phyloP scores from a whole-genome alignment of 2,797 vertebrate species.

The Acomys russatus region DNA sequence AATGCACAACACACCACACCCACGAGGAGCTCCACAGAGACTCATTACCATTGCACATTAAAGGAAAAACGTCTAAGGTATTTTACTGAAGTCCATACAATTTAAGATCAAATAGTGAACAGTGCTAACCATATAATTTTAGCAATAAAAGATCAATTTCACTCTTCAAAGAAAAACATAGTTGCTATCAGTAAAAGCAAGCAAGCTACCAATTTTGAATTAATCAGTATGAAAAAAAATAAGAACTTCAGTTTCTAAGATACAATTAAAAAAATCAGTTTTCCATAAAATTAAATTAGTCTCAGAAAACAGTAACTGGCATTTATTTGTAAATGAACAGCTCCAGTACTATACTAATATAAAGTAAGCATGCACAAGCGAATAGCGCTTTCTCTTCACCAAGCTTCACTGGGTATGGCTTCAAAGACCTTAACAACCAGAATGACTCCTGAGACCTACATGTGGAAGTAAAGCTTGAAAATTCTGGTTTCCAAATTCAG shows the following conservation, averaged over 20 bases:
- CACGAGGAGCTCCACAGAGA: not conserved
- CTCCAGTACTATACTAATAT: conserved; percentile 10
- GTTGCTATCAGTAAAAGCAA: conserved; percentile 45
- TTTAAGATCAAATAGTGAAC: conserved; percentile 5
- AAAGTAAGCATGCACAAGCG: conserved; percentile 51
- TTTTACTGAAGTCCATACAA: not conserved
- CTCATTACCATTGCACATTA: conserved; percentile 20
- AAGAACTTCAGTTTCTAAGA: conserved; percentile 43
- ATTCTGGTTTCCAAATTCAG: conserved; percentile 40
- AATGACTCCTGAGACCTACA: not conserved
- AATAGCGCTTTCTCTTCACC: conserved; percentile 39
- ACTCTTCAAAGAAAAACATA: conserved; percentile 39
- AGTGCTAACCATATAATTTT: conserved; percentile 39
- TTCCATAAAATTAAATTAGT: conserved; percentile 37
- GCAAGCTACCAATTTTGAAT: conserved; percentile 31
- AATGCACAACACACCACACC: not conserved
- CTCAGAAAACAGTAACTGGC: conserved; percentile 37
- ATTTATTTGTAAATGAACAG: conserved; percentile 56
- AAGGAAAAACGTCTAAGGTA: conserved; percentile 39
- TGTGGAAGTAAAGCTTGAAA: conserved; percentile 43
- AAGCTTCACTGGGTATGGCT: conserved; percentile 9
- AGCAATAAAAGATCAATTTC: conserved; percentile 24
- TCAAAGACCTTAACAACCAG: conserved; percentile 22
- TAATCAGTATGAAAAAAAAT: conserved; percentile 3
- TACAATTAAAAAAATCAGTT: not conserved